Conservation (phyloP, 1,140 invertebrate species). For the Drosophila bifasciata region DNA sequence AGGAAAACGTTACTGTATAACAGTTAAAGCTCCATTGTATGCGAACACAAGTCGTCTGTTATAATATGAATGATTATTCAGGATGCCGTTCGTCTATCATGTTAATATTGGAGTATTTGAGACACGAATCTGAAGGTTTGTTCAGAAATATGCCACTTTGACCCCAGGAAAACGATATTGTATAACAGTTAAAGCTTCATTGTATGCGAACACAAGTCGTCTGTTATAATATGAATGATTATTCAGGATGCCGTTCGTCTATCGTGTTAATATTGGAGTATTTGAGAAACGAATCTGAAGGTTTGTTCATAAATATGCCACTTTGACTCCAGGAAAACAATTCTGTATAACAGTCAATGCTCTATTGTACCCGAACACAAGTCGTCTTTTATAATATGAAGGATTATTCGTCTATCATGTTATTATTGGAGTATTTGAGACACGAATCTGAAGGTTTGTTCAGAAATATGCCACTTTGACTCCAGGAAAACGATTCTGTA, state of each 20-base stretch:
- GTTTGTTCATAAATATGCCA: conserved; percentile 19
- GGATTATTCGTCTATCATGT: conserved; percentile 20
- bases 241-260: conserved; percentile 47
- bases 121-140: conserved; percentile 15
- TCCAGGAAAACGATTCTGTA: conserved; percentile 15
- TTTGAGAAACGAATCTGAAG: conserved; percentile 31
- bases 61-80: conserved; percentile 40
- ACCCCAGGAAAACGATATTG: conserved; percentile 5
- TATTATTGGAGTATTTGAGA: conserved; percentile 61
- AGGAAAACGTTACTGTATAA: background rate
- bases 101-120: conserved; percentile 37
- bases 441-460: conserved; percentile 11
- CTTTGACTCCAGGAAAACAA: conserved; percentile 20
- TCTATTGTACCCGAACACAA: conserved; percentile 41
- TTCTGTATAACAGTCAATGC: background rate
- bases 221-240: conserved; percentile 37
- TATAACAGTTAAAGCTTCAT: background rate
- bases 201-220: conserved; percentile 48
- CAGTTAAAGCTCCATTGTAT: conserved; percentile 1
- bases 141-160: conserved; percentile 32
- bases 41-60: conserved; percentile 49
- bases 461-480: conserved; percentile 58
- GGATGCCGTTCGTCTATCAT: conserved; percentile 33
- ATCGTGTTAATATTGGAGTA: too few species aligned
- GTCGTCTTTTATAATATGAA: conserved; percentile 44